Base-by-base conservation (phyloP, 2,888 invertebrate genomes). In the Apamea monoglypha region DNA sequence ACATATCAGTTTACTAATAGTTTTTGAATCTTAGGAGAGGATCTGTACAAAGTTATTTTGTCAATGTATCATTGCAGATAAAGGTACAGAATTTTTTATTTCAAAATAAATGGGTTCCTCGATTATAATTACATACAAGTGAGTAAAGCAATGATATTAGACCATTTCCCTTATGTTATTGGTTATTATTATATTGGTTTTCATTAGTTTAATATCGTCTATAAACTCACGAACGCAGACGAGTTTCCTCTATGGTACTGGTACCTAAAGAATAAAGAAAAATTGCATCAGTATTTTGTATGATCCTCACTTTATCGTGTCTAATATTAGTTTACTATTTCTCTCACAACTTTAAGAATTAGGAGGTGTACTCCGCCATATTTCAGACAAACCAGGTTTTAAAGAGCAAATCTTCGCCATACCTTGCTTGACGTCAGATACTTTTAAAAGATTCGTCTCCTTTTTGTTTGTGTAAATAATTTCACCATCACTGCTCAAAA, bases 181-280 rank as follows among this genome's bases (percentile, higher is more conserved):
- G 73, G 71, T 73, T 80, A 85, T 90, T 88, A 88, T 90, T 91
- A 73, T 81, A 84, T 36, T 84, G 66, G n/a, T 82, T 88, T 88
- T 88, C 80, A 85, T 89, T 88, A 90, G 89, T 90, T 88, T 87
- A 90, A 89, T 86, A 88, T 91, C 90, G 88, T 88, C 75, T 89
- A 81, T 83, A 89, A 5, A 95, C 95, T 95, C 95, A 95, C 95
- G 89, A 94, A 93, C 89, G 80, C 56, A 74, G 89, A 86, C 84
- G 92, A 76, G 84, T 91, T 85, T 86, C 90, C 91, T 86, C 88
- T 91, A 92, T 88, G 81, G 87, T 84, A 90, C 92, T 79, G 91
- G 94, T 94, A 95, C 94, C 95, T 95, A 92, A 90, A 90, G 89
- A 94, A 93, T 86, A 93, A 91, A 91, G 90, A 91, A 88, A 71